Conservation (phyloP, 2,113 vertebrate species). For the Microtus ochrogaster region DNA sequence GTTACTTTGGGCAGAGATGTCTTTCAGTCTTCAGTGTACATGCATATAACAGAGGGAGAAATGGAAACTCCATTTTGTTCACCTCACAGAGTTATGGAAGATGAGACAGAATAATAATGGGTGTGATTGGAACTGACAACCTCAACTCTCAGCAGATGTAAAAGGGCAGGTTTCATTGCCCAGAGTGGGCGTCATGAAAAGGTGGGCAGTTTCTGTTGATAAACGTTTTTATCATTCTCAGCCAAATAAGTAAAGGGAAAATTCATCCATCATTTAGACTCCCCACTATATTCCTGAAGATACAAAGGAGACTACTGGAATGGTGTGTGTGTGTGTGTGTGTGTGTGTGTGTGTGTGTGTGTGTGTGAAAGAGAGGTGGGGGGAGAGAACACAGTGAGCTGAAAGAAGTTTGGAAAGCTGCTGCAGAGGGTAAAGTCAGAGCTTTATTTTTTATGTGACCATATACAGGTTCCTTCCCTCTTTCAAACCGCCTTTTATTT, state of each 20-base stretch:
- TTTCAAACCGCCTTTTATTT: constrained; percentile 50
- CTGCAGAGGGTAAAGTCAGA: constrained; percentile 4
- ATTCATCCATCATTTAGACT: constrained; percentile 43
- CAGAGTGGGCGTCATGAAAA: constrained; percentile 1
- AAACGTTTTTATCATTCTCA: constrained; percentile 64
- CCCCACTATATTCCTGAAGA: constrained; percentile 20
- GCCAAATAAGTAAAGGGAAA: constrained; percentile 71
- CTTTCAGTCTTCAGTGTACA: constrained; percentile 41
- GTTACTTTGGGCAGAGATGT: not conserved
- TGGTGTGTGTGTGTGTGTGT: not conserved
- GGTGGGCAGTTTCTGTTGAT: constrained; percentile 24
- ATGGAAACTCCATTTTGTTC: constrained; percentile 22
- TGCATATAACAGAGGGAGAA: not conserved
- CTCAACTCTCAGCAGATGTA: constrained; percentile 24
- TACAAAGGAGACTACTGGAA: not conserved
- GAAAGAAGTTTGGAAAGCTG: constrained; percentile 18
- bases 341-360: too few relatives aligned
- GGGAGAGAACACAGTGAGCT: not conserved
- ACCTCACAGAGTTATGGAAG: constrained; percentile 9
- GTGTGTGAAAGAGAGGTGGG: not conserved
- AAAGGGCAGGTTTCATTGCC: constrained; percentile 18
- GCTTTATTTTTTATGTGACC: constrained; percentile 33
- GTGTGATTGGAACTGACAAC: constrained; percentile 34
- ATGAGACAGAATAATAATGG: constrained; percentile 24
- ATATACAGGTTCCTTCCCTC: not conserved